These are phyloP conservation scores for Pemphigus obesinymphae DNA, from an alignment of 1,140 invertebrate genomes.

Conservation along the genomic window DNA sequence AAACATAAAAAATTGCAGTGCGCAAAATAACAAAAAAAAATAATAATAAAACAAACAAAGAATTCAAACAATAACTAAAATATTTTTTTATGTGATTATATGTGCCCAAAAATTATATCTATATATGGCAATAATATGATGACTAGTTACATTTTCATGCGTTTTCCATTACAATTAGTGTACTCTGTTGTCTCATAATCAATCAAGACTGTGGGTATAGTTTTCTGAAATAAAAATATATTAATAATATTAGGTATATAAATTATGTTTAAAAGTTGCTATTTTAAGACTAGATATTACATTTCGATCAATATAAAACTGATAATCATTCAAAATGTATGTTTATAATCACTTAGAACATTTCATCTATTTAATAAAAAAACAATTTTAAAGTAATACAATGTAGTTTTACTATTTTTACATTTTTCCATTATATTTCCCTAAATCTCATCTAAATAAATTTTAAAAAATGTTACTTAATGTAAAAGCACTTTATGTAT, in stretches of 20 bases:
- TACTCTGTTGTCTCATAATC: slow-evolving; percentile 11
- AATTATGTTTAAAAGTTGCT: background rate
- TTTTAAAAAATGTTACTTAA: too few species aligned
- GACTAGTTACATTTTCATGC: slow-evolving; percentile 39
- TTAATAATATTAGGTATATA: background rate
- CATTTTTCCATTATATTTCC: too few species aligned
- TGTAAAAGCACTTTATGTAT: too few species aligned
- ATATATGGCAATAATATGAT: background rate
- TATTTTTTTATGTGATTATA: slow-evolving; percentile 1
- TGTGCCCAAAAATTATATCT: slow-evolving; percentile 15
- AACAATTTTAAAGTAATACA: too few species aligned
- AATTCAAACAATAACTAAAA: slow-evolving; percentile 25
- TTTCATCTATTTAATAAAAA: too few species aligned
- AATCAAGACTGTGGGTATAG: slow-evolving; percentile 21
- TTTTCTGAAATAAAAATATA: slow-evolving; percentile 12
- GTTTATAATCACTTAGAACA: too few species aligned
- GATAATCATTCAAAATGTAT: too few species aligned
- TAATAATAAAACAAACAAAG: slow-evolving; percentile 16
- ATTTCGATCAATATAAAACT: too few species aligned
- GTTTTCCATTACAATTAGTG: slow-evolving; percentile 30
- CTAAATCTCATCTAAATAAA: too few species aligned
- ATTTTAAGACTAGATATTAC: background rate
- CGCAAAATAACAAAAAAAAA: slow-evolving; percentile 19
- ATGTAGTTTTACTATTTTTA: too few species aligned
- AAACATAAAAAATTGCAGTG: slow-evolving; percentile 7